phyloP scores from a whole-genome alignment of 2,113 vertebrate genomes.

The Vidua chalybeata region DNA sequence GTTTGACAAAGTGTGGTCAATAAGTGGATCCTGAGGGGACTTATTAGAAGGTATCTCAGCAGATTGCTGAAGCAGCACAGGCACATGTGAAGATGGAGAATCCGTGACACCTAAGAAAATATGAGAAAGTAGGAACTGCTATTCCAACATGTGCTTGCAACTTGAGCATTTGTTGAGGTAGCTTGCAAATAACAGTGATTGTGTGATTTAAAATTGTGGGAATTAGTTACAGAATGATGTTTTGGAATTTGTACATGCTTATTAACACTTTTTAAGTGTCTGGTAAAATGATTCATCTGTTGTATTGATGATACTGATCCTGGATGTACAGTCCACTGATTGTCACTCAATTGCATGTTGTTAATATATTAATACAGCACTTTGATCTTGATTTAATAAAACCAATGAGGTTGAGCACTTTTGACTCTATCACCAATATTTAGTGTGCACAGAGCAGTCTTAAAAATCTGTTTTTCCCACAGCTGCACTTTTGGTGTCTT shows the following conservation, averaged over 20 bases:
- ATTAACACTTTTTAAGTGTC: background rate
- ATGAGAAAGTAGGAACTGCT: background rate
- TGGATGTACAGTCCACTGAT: background rate
- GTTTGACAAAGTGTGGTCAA: background rate
- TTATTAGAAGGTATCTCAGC: background rate
- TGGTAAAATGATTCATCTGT: background rate
- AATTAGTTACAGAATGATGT: background rate
- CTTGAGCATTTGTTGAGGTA: background rate
- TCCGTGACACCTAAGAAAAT: background rate
- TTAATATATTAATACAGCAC: background rate
- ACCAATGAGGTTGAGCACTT: background rate
- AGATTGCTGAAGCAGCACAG: background rate
- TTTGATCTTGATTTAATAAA: background rate
- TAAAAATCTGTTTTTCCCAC: background rate
- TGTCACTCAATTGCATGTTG: background rate
- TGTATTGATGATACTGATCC: background rate
- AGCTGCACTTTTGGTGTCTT: background rate
- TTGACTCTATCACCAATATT: background rate
- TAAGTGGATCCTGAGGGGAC: fast-evolving
- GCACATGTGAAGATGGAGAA: fast-evolving
- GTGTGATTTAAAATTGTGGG: background rate
- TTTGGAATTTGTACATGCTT: background rate
- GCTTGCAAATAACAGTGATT: fast-evolving
- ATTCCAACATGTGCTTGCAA: fast-evolving
- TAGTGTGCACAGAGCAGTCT: background rate